Evolutionary conservation across 2,113 vertebrate genomes (phyloP), one percentile per base, ranked within the genome.

Genomic region (Psophia crepitans): DNA sequence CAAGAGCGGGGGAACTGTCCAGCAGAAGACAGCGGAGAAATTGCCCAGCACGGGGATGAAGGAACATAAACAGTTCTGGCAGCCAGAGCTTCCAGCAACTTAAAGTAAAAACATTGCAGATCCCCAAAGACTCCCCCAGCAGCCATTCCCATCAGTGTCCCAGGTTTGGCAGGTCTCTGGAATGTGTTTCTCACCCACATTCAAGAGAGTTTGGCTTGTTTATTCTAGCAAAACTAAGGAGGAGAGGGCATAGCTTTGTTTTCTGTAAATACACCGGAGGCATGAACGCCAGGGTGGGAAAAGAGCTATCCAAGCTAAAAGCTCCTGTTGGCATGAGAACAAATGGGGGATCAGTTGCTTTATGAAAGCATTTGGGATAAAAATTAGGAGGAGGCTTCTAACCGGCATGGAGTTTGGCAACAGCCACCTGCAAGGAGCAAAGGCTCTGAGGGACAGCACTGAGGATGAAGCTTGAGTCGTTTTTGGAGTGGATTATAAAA

Each of bases 141-240:
- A 92, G 73, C 37, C 9, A 0, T 37, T 89, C 53, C 78, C 5
- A 0, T 73, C 3, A 0, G 18, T 66, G 76, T 83, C 80, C 80
- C 76, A 78, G 26, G 69, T 84, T 84, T 12, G 4, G 23, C 79
- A 88, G 37, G 21, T 90, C 86, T 68, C 80, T 90, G 80, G 86
- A 97, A 95, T 84, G 88, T 57, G 54, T 93, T 89, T 94, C 81
- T 96, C 89, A 89, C 61, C 65, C 89, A 84, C 94, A 69, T 94
- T 94, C 48, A 76, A 79, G 70, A 84, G 23, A 87, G 48, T 71
- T 93, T 83, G 61, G 57, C 89, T 95, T 97, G 84, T 93, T 96
- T 96, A 91, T 66, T 96, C 77, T 96, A 89, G 87, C 30, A 93
- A 96, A 95, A 91, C 48, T 79, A 37, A 92, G 73, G 43, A 91